Percentiles rank a stretch among this genome's conserved stretches.
These are phyloP conservation scores for Drosophila diplacantha DNA, from an alignment of 2,888 invertebrate species.

Conservation along the genomic window DNA sequence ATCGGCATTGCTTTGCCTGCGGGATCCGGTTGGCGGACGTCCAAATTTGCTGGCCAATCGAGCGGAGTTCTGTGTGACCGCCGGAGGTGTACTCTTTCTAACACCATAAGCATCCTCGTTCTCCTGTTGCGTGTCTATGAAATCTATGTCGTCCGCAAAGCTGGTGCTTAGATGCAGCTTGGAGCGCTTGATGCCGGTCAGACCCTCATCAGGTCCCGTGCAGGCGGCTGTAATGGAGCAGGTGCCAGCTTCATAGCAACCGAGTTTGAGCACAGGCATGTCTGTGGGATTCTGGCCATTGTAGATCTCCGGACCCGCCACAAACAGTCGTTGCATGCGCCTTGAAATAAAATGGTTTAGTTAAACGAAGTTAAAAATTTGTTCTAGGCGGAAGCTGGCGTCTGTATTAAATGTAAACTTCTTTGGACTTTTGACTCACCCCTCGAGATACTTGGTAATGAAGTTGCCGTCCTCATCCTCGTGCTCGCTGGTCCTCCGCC, in stretches of 20 bases:
- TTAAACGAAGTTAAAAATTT: neutral
- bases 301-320: slow-evolving; percentile 79
- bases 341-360: slow-evolving; percentile 41
- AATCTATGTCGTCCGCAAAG: slow-evolving; percentile 83
- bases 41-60: slow-evolving; percentile 73
- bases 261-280: slow-evolving; percentile 82
- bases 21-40: slow-evolving; percentile 51
- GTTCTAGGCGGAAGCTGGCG: neutral
- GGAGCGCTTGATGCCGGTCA: slow-evolving; percentile 84
- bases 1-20: slow-evolving; percentile 55
- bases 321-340: slow-evolving; percentile 75
- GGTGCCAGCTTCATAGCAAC: slow-evolving; percentile 79
- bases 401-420: neutral
- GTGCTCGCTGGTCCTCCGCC: slow-evolving; percentile 70
- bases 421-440: slow-evolving; percentile 78
- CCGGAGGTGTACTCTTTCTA: slow-evolving; percentile 70
- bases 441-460: slow-evolving; percentile 84
- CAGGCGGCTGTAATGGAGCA: slow-evolving; percentile 84
- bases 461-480: slow-evolving; percentile 82
- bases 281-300: slow-evolving; percentile 86
- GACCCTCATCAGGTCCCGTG: slow-evolving; percentile 89
- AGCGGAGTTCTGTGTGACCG: slow-evolving; percentile 30
- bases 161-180: slow-evolving; percentile 84
- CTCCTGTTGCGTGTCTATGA: slow-evolving; percentile 82
- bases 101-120: slow-evolving; percentile 75